These are phyloP conservation scores for Caenorhabditis zanzibari DNA, from an alignment of 2,888 invertebrate genomes.

Conservation along the genomic window DNA sequence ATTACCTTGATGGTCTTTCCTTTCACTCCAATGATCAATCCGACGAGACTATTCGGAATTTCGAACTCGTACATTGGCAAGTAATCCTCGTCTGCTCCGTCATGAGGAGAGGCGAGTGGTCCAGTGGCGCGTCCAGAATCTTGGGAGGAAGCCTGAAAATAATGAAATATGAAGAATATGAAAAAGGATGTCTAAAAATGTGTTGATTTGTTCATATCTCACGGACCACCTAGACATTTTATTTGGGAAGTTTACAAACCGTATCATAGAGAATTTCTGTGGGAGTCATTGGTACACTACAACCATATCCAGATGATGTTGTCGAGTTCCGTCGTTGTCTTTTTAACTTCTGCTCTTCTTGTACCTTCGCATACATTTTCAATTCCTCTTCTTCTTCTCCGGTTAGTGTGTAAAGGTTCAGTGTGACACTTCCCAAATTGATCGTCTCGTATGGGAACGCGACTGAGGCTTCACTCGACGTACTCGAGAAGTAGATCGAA, in stretches of 20 bases:
- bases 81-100: slow-evolving; percentile 61
- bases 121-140: slow-evolving; percentile 83
- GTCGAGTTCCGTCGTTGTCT: slow-evolving; percentile 36
- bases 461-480: slow-evolving; percentile 43
- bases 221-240: neutral
- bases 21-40: slow-evolving; percentile 83
- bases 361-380: slow-evolving; percentile 60
- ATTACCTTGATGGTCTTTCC: slow-evolving; percentile 83
- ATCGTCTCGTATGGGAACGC: slow-evolving; percentile 32
- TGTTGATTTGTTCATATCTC: neutral
- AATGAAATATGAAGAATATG: neutral
- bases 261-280: slow-evolving; percentile 58
- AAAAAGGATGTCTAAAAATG: neutral
- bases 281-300: slow-evolving; percentile 43
- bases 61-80: slow-evolving; percentile 83
- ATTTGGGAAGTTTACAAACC: slow-evolving; percentile 49
- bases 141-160: slow-evolving; percentile 78
- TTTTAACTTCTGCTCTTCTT: slow-evolving; percentile 53
- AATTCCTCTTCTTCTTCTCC: slow-evolving; percentile 62
- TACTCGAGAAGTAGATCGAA: slow-evolving; percentile 27
- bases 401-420: slow-evolving; percentile 54
- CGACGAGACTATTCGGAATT: slow-evolving; percentile 83
- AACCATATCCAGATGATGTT: slow-evolving; percentile 34
- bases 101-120: slow-evolving; percentile 75
- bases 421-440: slow-evolving; percentile 18